Base-by-base conservation (phyloP, 1,140 invertebrate genomes). In the Steinernema feltiae region DNA sequence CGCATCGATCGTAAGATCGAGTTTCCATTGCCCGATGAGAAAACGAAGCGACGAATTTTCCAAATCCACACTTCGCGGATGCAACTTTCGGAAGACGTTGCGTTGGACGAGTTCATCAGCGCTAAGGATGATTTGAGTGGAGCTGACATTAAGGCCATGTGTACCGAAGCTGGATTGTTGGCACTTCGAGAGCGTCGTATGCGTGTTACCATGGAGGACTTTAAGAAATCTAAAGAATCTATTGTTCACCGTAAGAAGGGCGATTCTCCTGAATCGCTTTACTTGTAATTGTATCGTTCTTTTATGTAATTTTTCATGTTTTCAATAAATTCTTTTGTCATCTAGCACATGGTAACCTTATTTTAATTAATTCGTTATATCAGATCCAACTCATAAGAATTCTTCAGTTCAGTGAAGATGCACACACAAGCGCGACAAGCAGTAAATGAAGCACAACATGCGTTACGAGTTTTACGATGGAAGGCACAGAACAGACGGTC, bases 161-260 rank as follows among this genome's bases (percentile, higher is more conserved):
- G 97, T 88, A 99, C 97, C 7, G 97, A 99, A 89, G 97, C 95
- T 75, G 97, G 97, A 79, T 88, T 99, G 21, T 93, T 99, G 92
- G 97, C 97, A 29, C 87, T 99, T 31, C 89, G 97, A 81, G 97
- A 99, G 88, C 90, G 97, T 73, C 91, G 97, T 81, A 99, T 99
- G 97, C 98, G 98, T 88, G 97, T 99, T 17, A 99, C 94, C 31
- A 98, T 95, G 89, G 97, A 99, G 88, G 97, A 99, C 88, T 99
- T 99, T 87, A 94, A 94, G 86, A 99, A 99, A 87, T 97, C 97
- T 0, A 99, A 99, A 88, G 97, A 99, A 87, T 99, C 95, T 89
- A 97, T 99, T 70, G 89, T 99, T 18, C 99, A 99, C 88, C 90
- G 96, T 27, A 99, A 99, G 90, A 98, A 99, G 87, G 97, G 99